These are phyloP conservation scores for Silurus aristotelis DNA, from an alignment of 2,797 vertebrate genomes.

Conservation along the genomic window DNA sequence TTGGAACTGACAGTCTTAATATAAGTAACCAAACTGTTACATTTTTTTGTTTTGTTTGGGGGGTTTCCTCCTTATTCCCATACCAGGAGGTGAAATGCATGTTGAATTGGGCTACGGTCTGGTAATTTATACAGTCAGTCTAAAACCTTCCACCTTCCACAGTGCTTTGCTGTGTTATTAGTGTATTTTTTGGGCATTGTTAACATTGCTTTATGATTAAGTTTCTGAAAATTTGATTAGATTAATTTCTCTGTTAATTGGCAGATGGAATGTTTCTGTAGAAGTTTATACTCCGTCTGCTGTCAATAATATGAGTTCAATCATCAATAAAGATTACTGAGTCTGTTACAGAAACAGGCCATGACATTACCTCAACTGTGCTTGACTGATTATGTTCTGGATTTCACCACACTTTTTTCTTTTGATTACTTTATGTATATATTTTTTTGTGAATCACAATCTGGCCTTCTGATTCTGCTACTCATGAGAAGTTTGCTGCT, in stretches of 20 bases:
- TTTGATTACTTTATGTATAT: background rate
- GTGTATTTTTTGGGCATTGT: background rate
- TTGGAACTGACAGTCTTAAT: too few species aligned
- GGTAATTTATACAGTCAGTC: background rate
- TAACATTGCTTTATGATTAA: background rate
- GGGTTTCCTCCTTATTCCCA: background rate
- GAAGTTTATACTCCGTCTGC: background rate
- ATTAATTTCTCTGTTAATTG: background rate
- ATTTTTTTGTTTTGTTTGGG: background rate
- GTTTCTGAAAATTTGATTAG: background rate
- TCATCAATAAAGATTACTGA: slow-evolving; percentile 6
- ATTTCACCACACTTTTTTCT: background rate
- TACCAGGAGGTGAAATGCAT: background rate
- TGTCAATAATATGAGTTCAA: background rate
- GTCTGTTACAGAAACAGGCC: too few species aligned
- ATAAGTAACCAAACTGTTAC: too few species aligned
- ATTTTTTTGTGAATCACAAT: background rate
- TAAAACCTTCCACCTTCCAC: background rate
- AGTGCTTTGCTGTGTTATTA: background rate
- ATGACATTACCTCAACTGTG: background rate
- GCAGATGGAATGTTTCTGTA: background rate
- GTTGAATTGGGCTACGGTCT: background rate
- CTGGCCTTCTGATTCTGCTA: background rate
- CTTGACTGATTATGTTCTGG: background rate
- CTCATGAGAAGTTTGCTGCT: background rate